These are phyloP conservation scores for Pseudeuparius sepicola DNA, from an alignment of 2,888 invertebrate species.

Conservation along the genomic window DNA sequence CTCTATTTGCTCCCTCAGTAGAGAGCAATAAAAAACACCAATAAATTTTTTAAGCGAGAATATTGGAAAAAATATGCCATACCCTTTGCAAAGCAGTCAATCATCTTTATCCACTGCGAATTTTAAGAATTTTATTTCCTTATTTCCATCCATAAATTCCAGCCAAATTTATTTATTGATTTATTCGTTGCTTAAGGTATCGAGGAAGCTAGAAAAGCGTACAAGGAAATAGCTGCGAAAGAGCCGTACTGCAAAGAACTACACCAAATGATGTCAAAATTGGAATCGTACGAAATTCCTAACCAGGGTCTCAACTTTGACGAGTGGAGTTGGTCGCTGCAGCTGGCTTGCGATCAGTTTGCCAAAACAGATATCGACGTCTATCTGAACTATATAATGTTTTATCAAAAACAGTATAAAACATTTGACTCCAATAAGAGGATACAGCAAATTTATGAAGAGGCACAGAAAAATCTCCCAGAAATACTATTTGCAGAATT, in stretches of 20 bases:
- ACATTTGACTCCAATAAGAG: slow-evolving; percentile 10
- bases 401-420: too few relatives aligned
- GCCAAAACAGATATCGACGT: slow-evolving; percentile 15
- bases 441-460: slow-evolving; percentile 10
- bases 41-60: too few relatives aligned
- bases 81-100: too few relatives aligned
- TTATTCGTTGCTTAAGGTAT: slow-evolving; percentile 9
- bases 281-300: slow-evolving; percentile 13
- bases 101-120: too few relatives aligned
- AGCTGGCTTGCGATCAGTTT: slow-evolving; percentile 12
- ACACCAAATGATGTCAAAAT: slow-evolving; percentile 15
- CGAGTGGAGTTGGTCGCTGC: slow-evolving; percentile 9
- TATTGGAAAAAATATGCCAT: too few relatives aligned
- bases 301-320: not conserved
- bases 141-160: too few relatives aligned
- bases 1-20: too few relatives aligned
- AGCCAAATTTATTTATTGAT: too few relatives aligned
- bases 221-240: slow-evolving; percentile 11
- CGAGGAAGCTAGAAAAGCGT: slow-evolving; percentile 9
- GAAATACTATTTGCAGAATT: slow-evolving; percentile 9
- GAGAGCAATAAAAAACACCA: too few relatives aligned
- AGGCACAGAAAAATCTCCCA: slow-evolving; percentile 8
- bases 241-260: slow-evolving; percentile 15
- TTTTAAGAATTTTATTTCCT: too few relatives aligned
- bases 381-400: too few relatives aligned